Conservation (phyloP, 2,113 vertebrate species). For the Oenanthe oenanthe region DNA sequence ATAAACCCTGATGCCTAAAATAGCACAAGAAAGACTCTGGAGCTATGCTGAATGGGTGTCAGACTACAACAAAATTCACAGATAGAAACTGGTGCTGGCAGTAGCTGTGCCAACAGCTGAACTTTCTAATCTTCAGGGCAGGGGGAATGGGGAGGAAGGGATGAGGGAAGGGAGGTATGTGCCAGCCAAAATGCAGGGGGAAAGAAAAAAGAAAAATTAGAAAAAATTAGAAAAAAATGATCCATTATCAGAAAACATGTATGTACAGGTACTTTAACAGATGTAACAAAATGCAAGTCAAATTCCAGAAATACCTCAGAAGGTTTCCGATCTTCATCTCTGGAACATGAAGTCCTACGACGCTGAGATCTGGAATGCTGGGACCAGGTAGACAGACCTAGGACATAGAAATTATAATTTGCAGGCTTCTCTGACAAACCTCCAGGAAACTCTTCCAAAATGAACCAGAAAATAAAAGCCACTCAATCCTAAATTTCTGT, state of each 20-base stretch:
- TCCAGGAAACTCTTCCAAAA: background rate
- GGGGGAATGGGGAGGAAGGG: background rate
- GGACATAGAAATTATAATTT: slow-evolving; percentile 41
- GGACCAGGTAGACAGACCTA: slow-evolving; percentile 95
- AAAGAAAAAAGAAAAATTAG: background rate
- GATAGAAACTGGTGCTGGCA: slow-evolving; percentile 60
- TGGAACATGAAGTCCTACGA: slow-evolving; percentile 79
- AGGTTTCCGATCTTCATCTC: slow-evolving; percentile 86
- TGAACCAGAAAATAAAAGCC: background rate
- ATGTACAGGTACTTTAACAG: background rate
- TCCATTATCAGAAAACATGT: background rate
- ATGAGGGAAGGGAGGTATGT: background rate
- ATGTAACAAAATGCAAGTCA: background rate
- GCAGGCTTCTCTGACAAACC: background rate
- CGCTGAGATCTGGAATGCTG: slow-evolving; percentile 88
- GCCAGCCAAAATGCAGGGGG: slow-evolving; percentile 37
- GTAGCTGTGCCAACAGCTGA: slow-evolving; percentile 56
- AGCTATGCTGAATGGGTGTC: slow-evolving; percentile 45
- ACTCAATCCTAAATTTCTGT: background rate
- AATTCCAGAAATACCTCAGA: slow-evolving; percentile 87
- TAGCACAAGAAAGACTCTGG: background rate
- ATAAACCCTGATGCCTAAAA: slow-evolving; percentile 1
- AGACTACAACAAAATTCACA: slow-evolving; percentile 57
- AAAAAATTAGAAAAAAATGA: slow-evolving; percentile 7
- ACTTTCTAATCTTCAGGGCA: background rate